Evolutionary conservation across 2,888 invertebrate species (phyloP), one percentile per base, ranked within the genome.

Genomic region (Eretmocerus hayati): DNA sequence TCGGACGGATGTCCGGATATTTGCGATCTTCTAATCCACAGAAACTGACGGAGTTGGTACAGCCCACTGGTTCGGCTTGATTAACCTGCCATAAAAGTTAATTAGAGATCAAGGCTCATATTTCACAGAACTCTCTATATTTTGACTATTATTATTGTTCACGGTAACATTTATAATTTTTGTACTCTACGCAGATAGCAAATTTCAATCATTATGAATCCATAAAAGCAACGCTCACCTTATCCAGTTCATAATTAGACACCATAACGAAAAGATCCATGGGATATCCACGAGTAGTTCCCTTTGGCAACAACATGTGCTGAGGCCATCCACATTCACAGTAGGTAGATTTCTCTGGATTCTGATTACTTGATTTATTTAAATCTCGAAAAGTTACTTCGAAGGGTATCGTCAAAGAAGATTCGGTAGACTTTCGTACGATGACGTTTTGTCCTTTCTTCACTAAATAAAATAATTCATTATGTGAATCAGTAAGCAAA

Each of bases 301-400:
- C 89, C 71, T 81, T 85, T 0, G 89, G 85, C 26, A 87, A 57
- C 8, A 89, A 75, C 79, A 90, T 78, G 70, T 90, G 87, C 52
- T 87, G 83, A 0, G 90, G 90, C 88, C 89, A 89, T 88, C 89
- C 89, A 62, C 90, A 91, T 53, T 90, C 90, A 73, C 90, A 91
- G 78, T 86, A 87, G 72, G 85, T 84, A 73, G 85, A 86, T 57
- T 76, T 74, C 5, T 71, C 72, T 47, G 74, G 56, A 43, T 44
- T 54, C 39, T 13, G 58, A 0, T 73, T 74, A 1, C 85, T 75
- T 47, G 71, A 74, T 2, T 65, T 61, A 57, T 85, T 84, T 59
- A 85, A 66, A 65, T 83, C 79, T 9, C 87, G 79, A 81, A 90
- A 91, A 1, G 87, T 87, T 46, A 84, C 76, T 66, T 89, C 88